phyloP scores from a whole-genome alignment of 1,140 invertebrate genomes.

The Caligus rogercresseyi region DNA sequence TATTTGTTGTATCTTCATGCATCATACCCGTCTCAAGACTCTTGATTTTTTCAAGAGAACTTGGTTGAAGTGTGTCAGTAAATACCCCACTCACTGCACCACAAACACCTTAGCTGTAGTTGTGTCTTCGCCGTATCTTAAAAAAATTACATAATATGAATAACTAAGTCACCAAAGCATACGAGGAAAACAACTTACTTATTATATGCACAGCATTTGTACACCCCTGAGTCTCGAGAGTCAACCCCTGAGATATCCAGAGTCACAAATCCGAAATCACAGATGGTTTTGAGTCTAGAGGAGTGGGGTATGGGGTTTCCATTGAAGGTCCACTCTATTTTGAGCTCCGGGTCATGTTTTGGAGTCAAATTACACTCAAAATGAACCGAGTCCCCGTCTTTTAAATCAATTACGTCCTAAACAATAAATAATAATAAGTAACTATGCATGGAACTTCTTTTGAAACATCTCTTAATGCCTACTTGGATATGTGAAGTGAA shows the following conservation, averaged over 20 bases:
- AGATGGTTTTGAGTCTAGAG: slow-evolving; percentile 76
- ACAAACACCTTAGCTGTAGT: slow-evolving; percentile 64
- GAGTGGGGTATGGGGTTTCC: slow-evolving; percentile 66
- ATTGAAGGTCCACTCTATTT: slow-evolving; percentile 90
- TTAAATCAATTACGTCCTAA: slow-evolving; percentile 59
- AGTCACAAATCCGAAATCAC: slow-evolving; percentile 88
- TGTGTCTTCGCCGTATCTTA: slow-evolving; percentile 60
- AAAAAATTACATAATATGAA: neutral
- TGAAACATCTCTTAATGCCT: neutral
- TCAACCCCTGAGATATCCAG: slow-evolving; percentile 86
- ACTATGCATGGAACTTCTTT: neutral
- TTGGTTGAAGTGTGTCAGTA: slow-evolving; percentile 73
- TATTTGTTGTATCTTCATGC: slow-evolving; percentile 37
- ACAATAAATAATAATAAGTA: neutral
- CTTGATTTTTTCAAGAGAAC: slow-evolving; percentile 63
- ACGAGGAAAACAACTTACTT: slow-evolving; percentile 33
- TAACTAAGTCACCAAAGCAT: neutral
- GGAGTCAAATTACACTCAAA: slow-evolving; percentile 80
- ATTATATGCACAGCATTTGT: slow-evolving; percentile 69
- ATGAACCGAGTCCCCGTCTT: slow-evolving; percentile 77
- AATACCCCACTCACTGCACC: slow-evolving; percentile 73
- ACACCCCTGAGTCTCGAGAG: slow-evolving; percentile 80
- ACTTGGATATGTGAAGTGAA: neutral
- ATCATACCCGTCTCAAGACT: slow-evolving; percentile 52
- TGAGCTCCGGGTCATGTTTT: slow-evolving; percentile 77